Base-by-base conservation (phyloP, 64 coral and sea anemone genomes). In the Pocillopora damicornis region DNA sequence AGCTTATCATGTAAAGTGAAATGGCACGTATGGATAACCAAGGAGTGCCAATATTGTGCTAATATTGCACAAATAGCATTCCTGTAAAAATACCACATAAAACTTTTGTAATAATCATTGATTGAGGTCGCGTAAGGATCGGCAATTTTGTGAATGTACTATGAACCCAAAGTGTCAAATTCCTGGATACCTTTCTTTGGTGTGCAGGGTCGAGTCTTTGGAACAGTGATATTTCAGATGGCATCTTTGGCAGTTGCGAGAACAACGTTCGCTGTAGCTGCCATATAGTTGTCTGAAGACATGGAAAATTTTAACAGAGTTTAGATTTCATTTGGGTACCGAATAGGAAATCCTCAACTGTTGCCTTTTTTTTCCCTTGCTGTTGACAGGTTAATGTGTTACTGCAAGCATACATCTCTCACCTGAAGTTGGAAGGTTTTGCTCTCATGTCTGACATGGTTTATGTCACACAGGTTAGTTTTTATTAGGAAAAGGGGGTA, bases 381-480 rank as follows among this genome's bases (percentile, higher is more conserved):
- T 1, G 35, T 30, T 78, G 18, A 10, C 13, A 99, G 96, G 96
- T 99, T 5, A 99, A 99, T 88, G 96, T 99, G 18, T 60, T 99
- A 22, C 79, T 99, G 18, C 96, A 99, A 80, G 93, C 96, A 1
- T 99, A 95, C 25, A 99, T 99, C 38, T 99, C 96, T 61, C 96
- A 99, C 74, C 86, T 99, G 51, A 99, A 88, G 64, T 85, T 98
- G 59, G 96, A 98, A 62, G 96, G 96, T n/a, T 98, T 98, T 93
- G 96, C 89, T 63, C 90, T 98, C 22, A 98, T 95, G 93, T 92
- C 93, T 23, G 96, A 98, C 77, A 98, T 98, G 96, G 96, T 98
- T 0, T 98, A 95, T 35, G 91, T 98, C 51, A 98, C 96, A 38
- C 96, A 98, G 95, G 95, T 98, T 85, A 76, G 36, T 23, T 81